Evolutionary conservation across 1,140 invertebrate genomes (phyloP), one percentile per base, ranked within the genome.

Genomic region (Papilio polyxenes): DNA sequence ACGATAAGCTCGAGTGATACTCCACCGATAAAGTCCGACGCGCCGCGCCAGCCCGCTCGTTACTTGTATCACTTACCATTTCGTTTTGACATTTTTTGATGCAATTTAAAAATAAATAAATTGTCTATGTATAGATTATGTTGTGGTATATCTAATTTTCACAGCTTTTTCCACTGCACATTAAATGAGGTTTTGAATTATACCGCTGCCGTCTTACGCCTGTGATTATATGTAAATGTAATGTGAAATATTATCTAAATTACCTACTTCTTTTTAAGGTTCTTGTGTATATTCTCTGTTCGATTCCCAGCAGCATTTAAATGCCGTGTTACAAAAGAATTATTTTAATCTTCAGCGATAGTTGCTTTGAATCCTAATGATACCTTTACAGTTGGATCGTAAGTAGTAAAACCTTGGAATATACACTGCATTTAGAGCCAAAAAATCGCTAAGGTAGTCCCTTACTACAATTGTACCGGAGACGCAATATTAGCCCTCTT

Each of bases 1-100:
- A 77, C 80, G 83, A 84, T 85, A 84, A 84, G 81, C 76, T 81
- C 83, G 74, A 82, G 78, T 80, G 80, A 85, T 85, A 85, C 82
- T 84, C 82, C 62, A 75, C 69, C 62, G 84, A 85, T 85, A 85
- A 81, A 65, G 75, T 81, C 56, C 81, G 74, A 53, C 74, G 75
- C 40, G 81, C 65, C 44, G 13, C 75, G 75, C 75, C 11, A 37
- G 53, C 75, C 23, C 11, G 48, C 75, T 53, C 49, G 51, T 56
- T 49, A 51, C 40, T 76, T 82, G 40, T 76, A 8, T 59, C 56
- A 59, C 56, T 20, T 59, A 59, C 56, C 40, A 65, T 79, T 40
- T 62, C 23, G 23, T 59, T 62, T 56, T 79, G 59, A 62, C 23
- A 31, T 53, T 79, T 78, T 79, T 79, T 37, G 13, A 37, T 13